Evolutionary conservation across 1,140 invertebrate genomes (phyloP), one percentile per base, ranked within the genome.

Genomic region (Cydia fagiglandana): DNA sequence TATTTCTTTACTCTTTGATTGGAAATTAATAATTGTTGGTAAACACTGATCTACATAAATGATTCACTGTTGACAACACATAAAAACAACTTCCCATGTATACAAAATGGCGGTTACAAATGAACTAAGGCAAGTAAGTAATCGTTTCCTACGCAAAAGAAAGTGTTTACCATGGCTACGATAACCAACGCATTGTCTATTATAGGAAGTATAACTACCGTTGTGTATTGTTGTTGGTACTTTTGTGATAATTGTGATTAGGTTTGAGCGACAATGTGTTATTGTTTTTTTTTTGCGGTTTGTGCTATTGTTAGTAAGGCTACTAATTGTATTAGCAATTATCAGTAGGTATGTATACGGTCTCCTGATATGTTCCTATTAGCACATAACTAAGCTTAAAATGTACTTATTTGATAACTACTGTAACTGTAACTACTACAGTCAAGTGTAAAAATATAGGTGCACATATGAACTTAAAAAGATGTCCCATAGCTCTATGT

Each of bases 121-220:
- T 61, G 10, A 61, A 24, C 56, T 9, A 13, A 15, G n/a, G 50
- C 50, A 53, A n/a, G 50, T 47, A 1, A n/a, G n/a, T 61, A 24
- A 61, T 61, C 56, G 56, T 61, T 61, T 61, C 56, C 56, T 61
- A 20, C 56, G 56, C 20, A 24, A 24, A 61, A 61, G 56, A 61
- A 61, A 61, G 56, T 24, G 20, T 61, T 61, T 24, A 12, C 56
- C 56, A 61, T 61, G n/a, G 56, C 53, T 56, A 61, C 56, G 56
- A 12, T 61, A 61, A 61, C 17, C 4, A 61, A 61, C 9, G 56
- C 56, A 61, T 61, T 61, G 56, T 61, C 20, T 61, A 20, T 24
- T 24, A 61, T 10, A 61, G 56, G 56, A 61, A 61, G 56, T 61
- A 12, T 9, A 61, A 10, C 10, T 4, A 53, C 15, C 50, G 15